phyloP scores from a whole-genome alignment of 2,797 vertebrate genomes.

The Molothrus aeneus region DNA sequence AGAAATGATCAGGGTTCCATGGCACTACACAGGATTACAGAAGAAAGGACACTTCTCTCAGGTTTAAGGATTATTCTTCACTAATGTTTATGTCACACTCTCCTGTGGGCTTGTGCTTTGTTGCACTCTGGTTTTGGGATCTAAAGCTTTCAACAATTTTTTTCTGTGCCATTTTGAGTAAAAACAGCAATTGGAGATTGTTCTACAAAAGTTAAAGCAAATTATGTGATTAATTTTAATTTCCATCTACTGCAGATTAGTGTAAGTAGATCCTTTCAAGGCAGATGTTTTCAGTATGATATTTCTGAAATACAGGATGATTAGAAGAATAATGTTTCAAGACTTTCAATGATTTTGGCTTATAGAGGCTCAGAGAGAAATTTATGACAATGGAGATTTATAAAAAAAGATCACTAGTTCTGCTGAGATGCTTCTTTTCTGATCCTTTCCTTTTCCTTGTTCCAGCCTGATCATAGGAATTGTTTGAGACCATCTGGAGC shows the following conservation, averaged over 20 bases:
- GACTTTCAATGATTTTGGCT: background rate
- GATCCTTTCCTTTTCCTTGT: background rate
- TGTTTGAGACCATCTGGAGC: slow-evolving; percentile 30
- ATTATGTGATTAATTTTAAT: slow-evolving; percentile 8
- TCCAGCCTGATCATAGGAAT: background rate
- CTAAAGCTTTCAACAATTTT: slow-evolving; percentile 18
- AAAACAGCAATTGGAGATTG: background rate
- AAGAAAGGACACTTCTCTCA: background rate
- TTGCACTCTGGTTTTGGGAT: background rate
- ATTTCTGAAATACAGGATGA: background rate
- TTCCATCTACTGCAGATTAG: background rate
- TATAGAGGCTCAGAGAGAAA: background rate
- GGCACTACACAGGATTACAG: slow-evolving; percentile 46
- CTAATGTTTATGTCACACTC: background rate
- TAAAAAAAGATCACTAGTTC: background rate
- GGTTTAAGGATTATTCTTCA: background rate
- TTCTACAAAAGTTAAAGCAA: background rate
- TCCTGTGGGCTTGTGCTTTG: background rate
- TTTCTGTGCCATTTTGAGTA: slow-evolving; percentile 4
- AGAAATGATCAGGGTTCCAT: slow-evolving; percentile 65
- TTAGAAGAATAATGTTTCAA: background rate
- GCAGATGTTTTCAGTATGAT: background rate
- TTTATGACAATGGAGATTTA: background rate
- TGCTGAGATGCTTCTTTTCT: background rate
- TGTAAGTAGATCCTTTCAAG: slow-evolving; percentile 2